Percentiles rank a stretch among this genome's conserved stretches.
phyloP scores from a whole-genome alignment of 2,888 invertebrate genomes.

The Lottia gigantea region DNA sequence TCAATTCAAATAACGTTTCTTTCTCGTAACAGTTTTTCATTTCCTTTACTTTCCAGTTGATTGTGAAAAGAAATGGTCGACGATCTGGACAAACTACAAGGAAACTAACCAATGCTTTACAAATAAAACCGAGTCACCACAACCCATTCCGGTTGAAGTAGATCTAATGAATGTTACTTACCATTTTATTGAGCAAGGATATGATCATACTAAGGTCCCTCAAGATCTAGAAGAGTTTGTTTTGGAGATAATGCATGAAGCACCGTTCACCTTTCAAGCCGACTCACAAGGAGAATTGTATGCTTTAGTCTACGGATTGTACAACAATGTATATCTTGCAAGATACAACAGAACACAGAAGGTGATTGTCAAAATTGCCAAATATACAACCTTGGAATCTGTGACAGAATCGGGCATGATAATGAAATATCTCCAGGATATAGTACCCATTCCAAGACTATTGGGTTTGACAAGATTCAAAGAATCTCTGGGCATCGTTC shows the following conservation, averaged over 20 bases:
- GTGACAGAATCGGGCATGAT: background rate
- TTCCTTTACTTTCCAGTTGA: too few species aligned
- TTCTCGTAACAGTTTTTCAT: too few species aligned
- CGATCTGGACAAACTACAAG: too few species aligned
- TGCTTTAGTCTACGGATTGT: background rate
- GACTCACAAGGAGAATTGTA: background rate
- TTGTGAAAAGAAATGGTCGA: too few species aligned
- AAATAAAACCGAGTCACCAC: too few species aligned
- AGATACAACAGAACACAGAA: background rate
- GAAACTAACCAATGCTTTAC: too few species aligned
- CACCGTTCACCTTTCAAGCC: background rate
- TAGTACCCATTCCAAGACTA: background rate
- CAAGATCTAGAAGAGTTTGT: background rate
- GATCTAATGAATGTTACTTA: background rate
- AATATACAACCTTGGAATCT: background rate
- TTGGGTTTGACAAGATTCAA: background rate
- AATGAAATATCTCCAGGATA: background rate
- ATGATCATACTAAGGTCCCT: background rate
- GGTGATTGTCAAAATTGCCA: background rate
- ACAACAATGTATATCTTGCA: background rate
- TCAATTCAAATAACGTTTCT: too few species aligned
- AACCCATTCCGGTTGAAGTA: too few species aligned
- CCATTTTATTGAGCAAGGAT: background rate
- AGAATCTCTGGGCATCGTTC: background rate
- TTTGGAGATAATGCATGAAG: background rate